Base-by-base conservation (phyloP, 2,113 vertebrate genomes). In the Rhinolophus ferrumequinum region DNA sequence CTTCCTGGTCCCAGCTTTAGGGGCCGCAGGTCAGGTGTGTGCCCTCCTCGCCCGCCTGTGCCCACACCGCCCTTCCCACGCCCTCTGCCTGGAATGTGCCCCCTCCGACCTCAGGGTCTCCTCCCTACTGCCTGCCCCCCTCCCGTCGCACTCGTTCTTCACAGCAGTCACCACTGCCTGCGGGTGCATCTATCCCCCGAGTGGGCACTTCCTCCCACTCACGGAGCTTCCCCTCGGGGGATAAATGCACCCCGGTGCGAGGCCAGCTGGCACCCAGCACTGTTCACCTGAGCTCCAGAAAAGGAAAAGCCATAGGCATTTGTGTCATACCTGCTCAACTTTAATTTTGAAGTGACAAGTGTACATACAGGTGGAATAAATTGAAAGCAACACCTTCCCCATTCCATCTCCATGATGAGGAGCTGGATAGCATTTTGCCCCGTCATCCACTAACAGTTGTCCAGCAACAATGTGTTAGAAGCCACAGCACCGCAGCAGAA, bases 291-390 rank as follows among this genome's bases (percentile, higher is more conserved):
- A 15, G 28, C 60, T 73, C 16, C 8, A 24, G 41, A 30, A 82
- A 90, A 44, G 5, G 44, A 86, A 79, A 80, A 72, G 12, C 58
- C 58, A 82, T 50, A 95, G 60, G 58, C 93, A 26, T 33, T 44
- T 76, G 22, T 76, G 33, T 97, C 82, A n/a, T 80, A 67, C 44
- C 92, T 96, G 94, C 84, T 95, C 64, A 35, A 3, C 60, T 98
- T 97, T 97, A 96, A 95, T 97, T 87, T 75, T 64, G 58, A 90
- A 81, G 76, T 93, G 80, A 92, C 94, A 76, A 58, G 75, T 69
- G 52, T 47, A 93, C 88, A 96, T 47, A 93, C 88, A 96, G 77
- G 85, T 50, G 38, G 93, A 44, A 67, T 76, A 80, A n/a, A 47
- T 77, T 41, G 44, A 58, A 87, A 94, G 79, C 69, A 75, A 60